These are phyloP conservation scores for Parthenolecanium corni DNA, from an alignment of 2,888 invertebrate genomes.

Conservation along the genomic window DNA sequence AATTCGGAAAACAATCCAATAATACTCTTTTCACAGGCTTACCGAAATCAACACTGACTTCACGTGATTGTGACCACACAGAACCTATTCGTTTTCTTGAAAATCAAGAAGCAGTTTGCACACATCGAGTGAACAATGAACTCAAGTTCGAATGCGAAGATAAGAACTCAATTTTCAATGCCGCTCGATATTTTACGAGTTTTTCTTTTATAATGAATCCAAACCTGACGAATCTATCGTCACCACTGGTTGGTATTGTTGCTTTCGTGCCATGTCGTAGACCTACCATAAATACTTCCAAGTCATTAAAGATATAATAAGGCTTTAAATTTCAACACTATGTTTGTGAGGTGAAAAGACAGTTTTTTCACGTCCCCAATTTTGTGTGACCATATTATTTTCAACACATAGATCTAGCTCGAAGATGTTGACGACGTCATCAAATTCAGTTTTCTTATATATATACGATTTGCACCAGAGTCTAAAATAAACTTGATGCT, in stretches of 20 bases:
- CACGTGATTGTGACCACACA: slow-evolving; percentile 7
- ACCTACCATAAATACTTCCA: not conserved
- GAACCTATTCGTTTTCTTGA: not conserved
- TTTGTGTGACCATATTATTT: no score
- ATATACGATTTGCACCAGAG: no score
- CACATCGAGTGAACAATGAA: not conserved
- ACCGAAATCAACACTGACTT: slow-evolving; percentile 4
- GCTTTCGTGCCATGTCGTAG: not conserved
- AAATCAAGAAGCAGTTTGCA: slow-evolving; percentile 5
- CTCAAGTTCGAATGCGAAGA: not conserved
- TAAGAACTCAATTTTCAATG: slow-evolving; percentile 1
- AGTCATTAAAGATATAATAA: not conserved
- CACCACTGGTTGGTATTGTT: not conserved
- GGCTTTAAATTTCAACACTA: not conserved
- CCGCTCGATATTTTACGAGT: not conserved
- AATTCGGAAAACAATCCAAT: not conserved
- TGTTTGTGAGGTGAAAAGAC: no score
- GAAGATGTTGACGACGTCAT: no score
- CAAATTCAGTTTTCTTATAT: no score
- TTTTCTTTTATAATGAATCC: slow-evolving; percentile 10
- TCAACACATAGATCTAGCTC: no score
- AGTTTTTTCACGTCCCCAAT: no score
- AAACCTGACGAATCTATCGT: not conserved
- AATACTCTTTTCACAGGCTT: not conserved
- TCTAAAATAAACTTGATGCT: no score